Evolutionary conservation across 2,797 vertebrate species (phyloP).

Genomic region (Trematomus bernacchii): DNA sequence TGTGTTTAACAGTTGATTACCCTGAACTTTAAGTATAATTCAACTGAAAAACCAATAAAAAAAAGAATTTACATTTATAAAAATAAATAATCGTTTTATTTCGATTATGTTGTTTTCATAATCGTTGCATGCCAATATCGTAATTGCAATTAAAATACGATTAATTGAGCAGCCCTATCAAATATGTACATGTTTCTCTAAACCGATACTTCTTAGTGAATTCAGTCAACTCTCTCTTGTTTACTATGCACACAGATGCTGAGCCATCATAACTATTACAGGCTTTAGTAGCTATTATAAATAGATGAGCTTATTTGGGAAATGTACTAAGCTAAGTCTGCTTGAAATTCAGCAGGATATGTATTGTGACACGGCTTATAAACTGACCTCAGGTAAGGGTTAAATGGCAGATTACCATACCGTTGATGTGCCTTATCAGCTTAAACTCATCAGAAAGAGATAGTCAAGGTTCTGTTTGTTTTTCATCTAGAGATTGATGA

Average conservation of each 20-base stretch:
- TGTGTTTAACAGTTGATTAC: no score
- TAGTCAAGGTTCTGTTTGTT: neutral
- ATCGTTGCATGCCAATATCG: no score
- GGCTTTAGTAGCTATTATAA: slow-evolving; percentile 58
- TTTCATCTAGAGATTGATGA: neutral
- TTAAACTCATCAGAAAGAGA: slow-evolving; percentile 14
- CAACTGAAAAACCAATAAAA: no score
- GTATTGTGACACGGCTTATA: slow-evolving; percentile 22
- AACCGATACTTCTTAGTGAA: slow-evolving; percentile 11
- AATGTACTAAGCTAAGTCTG: slow-evolving; percentile 23
- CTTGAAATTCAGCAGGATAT: slow-evolving; percentile 22
- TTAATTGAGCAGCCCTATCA: no score
- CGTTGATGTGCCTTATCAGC: slow-evolving; percentile 1
- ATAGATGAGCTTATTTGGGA: slow-evolving; percentile 54
- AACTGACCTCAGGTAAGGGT: slow-evolving; percentile 22
- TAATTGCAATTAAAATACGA: no score
- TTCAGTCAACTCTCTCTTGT: slow-evolving; percentile 23
- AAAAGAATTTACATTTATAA: no score
- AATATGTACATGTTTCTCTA: slow-evolving; percentile 3
- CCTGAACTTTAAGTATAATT: no score
- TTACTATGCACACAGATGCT: slow-evolving; percentile 25
- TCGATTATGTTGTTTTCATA: no score
- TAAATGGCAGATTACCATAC: neutral
- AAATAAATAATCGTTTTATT: no score
- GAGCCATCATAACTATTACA: slow-evolving; percentile 51